Evolutionary conservation across 2,797 vertebrate species (phyloP), one percentile per base, ranked within the genome.

Genomic region (Mastacembelus armatus): DNA sequence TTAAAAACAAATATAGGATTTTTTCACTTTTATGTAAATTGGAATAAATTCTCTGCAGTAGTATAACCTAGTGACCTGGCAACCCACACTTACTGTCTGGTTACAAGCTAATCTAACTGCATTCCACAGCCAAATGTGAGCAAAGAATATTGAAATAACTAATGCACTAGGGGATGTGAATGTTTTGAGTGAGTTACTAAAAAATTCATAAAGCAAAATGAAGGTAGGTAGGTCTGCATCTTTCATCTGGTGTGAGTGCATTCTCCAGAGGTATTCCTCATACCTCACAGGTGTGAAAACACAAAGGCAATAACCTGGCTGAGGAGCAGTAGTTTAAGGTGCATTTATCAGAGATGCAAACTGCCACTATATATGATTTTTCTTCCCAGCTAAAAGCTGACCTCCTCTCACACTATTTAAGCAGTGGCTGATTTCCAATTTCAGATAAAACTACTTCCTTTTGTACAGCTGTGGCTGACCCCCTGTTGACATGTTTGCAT

Each of bases 151-250:
- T 38, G 21, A 2, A 66, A 78, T 75, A 71, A 72, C 74, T 78
- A 75, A 82, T 78, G 57, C 43, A 72, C 36, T 16, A 40, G 43
- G 36, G 11, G 27, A 68, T 29, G n/a, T 29, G 43, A 48, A 59
- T 21, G 61, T 69, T 77, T 70, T 64, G 32, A 22, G 48, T 44
- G 24, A 68, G 49, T 14, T 45, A 29, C 67, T 80, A 47, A 71
- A 83, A 55, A 77, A 83, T 77, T 77, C 38, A 83, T 72, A 29
- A 81, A 10, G 32, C 36, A 64, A 73, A 69, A 77, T 72, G 36
- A 70, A 50, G 7, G 12, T 12, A n/a, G n/a, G n/a, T n/a, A n/a
- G n/a, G n/a, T 43, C 7, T 43, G 18, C 27, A 2, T 24, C 57
- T 57, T 56, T 55, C 12, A 33, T 54, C 69, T 52, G 18, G 55